A percentile compares a stretch with the other conserved stretches of the same genome.
phyloP scores from a whole-genome alignment of 2,888 invertebrate species.

The Sthenelais limicola region DNA sequence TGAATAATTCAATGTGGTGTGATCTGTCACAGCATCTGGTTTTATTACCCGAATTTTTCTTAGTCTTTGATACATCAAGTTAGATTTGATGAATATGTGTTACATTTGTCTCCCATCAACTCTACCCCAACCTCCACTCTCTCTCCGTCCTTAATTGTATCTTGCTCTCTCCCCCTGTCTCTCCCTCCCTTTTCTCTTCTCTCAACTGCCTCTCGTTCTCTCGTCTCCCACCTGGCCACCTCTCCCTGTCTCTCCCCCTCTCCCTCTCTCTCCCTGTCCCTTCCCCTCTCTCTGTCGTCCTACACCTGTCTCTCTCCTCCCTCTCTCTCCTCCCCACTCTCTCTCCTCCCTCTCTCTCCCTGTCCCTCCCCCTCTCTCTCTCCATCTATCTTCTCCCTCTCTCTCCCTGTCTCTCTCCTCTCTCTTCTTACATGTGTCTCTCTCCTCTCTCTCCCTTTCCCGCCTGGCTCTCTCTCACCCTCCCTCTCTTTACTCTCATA shows the following conservation, averaged over 20 bases:
- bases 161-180: background rate
- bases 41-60: too few species aligned
- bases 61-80: too few species aligned
- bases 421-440: background rate
- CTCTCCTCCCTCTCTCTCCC: background rate
- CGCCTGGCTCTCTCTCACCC: background rate
- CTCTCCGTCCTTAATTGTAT: background rate
- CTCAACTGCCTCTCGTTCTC: background rate
- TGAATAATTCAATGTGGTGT: too few species aligned
- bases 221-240: background rate
- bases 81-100: too few species aligned
- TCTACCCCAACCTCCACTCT: background rate
- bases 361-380: background rate
- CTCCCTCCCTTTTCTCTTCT: background rate
- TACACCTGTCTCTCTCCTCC: background rate
- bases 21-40: too few species aligned
- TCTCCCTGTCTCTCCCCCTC: background rate
- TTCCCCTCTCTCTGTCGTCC: background rate
- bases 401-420: background rate
- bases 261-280: background rate
- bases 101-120: background rate
- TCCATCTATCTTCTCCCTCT: background rate
- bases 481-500: background rate
- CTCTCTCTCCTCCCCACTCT: background rate
- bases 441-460: background rate